Base-by-base conservation (phyloP, 1,140 invertebrate species). In the Melanaphis sacchari region DNA sequence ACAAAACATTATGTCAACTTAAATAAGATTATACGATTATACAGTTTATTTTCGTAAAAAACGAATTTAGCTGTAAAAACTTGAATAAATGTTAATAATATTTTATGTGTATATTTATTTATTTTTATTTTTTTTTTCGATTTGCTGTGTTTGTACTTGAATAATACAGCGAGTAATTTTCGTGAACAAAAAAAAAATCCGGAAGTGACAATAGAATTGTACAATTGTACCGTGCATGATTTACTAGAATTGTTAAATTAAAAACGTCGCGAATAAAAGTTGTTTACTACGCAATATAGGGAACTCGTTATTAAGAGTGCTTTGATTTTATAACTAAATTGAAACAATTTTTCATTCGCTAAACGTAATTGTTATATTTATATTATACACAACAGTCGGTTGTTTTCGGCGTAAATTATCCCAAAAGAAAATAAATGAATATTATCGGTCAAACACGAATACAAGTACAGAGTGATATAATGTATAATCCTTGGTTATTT, bases 211-310 rank as follows among this genome's bases (percentile, higher is more conserved):
- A 46, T 18, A 0, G 21, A 88, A 88, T 49, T 22, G 43, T 26
- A n/a, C 7, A 31, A 43, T 76, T n/a, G 59, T 76, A 21, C 15
- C 31, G 59, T 85, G 15, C 36, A 38, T 88, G 43, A 88, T 89
- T 89, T 89, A 89, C 46, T 38, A 89, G n/a, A 49, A 46, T 89
- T 89, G 46, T 89, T 52, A 52, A 88, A 52, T 89, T 52, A 89
- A 89, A 89, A 89, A 89, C 21, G 6, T 31, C 41, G 41, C 41
- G 4, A 40, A 40, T 87, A 43, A 46, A 46, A 88, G 49, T 88
- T 46, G 85, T 88, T 88, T 46, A 88, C 31, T n/a, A 43, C 43
- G 43, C 26, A 41, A 43, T 31, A 85, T 40, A 41, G n/a, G 31
- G 4, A 76, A n/a, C 15, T 76, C 31, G 18, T 76, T 76, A 76